A percentile compares a stretch with the other conserved stretches of the same genome.
phyloP scores from a whole-genome alignment of 2,113 vertebrate genomes.

The Paramormyrops kingsleyae region DNA sequence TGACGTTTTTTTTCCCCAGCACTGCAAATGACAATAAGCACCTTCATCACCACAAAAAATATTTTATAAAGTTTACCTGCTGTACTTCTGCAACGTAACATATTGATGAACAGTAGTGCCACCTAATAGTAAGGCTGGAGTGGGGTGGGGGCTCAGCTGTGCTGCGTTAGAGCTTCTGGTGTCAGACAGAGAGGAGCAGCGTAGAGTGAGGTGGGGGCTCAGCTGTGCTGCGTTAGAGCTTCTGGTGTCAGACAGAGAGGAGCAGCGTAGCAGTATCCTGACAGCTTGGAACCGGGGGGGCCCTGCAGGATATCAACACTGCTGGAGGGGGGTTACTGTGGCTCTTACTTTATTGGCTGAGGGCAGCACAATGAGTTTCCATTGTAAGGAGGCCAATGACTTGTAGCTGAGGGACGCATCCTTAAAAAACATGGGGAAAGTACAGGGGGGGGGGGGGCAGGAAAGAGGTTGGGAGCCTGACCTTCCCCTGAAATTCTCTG shows the following conservation, averaged over 20 bases:
- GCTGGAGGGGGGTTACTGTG: conserved; percentile 64
- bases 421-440: not conserved
- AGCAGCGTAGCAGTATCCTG: conserved; percentile 58
- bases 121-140: not conserved
- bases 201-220: too few species aligned
- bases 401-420: not conserved
- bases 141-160: too few species aligned
- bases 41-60: not conserved
- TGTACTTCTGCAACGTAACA: not conserved
- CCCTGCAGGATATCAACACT: conserved; percentile 74
- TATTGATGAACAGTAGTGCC: not conserved
- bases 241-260: not conserved
- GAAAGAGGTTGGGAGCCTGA: not conserved
- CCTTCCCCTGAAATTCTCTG: conserved; percentile 29
- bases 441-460: not conserved
- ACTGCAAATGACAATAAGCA: not conserved
- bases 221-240: not conserved
- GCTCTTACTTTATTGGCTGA: conserved; percentile 50
- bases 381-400: not conserved
- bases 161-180: not conserved
- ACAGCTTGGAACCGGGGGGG: conserved; percentile 73
- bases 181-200: not conserved
- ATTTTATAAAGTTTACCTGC: not conserved
- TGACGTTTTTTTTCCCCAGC: not conserved
- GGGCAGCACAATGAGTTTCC: conserved; percentile 20